These are phyloP conservation scores for Amiota mariae DNA, from an alignment of 2,888 invertebrate genomes.

Conservation along the genomic window DNA sequence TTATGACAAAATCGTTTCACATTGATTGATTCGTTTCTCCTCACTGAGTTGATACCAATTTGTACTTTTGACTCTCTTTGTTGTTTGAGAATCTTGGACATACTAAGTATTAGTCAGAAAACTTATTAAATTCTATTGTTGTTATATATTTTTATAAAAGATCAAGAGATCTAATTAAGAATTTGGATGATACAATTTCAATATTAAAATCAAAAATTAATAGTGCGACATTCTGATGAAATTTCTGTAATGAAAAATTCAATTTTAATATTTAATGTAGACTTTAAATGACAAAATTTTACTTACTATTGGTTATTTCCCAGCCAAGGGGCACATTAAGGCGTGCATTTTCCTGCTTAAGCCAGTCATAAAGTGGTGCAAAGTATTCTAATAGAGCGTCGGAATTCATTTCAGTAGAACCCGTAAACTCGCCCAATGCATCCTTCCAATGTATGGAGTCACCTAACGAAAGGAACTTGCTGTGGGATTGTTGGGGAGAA, in stretches of 20 bases:
- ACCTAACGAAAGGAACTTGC: conserved; percentile 79
- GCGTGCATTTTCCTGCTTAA: conserved; percentile 81
- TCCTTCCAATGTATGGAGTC: conserved; percentile 85
- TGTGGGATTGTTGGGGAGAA: conserved; percentile 2
- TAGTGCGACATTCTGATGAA: too few species aligned
- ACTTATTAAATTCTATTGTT: too few species aligned
- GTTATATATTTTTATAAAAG: too few species aligned
- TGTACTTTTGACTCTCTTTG: too few species aligned
- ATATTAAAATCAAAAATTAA: too few species aligned
- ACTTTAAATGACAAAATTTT: not conserved
- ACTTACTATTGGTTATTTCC: conserved; percentile 73
- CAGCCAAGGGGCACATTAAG: conserved; percentile 79
- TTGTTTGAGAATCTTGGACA: too few species aligned
- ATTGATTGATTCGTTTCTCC: too few species aligned
- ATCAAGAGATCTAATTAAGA: not conserved
- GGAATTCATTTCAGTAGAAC: conserved; percentile 83
- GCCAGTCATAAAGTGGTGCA: conserved; percentile 83
- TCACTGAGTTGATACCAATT: too few species aligned
- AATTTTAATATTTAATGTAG: not conserved
- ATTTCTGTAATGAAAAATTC: not conserved
- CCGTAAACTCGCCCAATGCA: conserved; percentile 86
- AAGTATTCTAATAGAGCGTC: conserved; percentile 86
- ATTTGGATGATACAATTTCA: too few species aligned
- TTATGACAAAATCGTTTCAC: too few species aligned
- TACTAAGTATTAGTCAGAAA: too few species aligned